These are phyloP conservation scores for Ametastegia equiseti DNA, from an alignment of 2,888 invertebrate genomes.

Conservation along the genomic window DNA sequence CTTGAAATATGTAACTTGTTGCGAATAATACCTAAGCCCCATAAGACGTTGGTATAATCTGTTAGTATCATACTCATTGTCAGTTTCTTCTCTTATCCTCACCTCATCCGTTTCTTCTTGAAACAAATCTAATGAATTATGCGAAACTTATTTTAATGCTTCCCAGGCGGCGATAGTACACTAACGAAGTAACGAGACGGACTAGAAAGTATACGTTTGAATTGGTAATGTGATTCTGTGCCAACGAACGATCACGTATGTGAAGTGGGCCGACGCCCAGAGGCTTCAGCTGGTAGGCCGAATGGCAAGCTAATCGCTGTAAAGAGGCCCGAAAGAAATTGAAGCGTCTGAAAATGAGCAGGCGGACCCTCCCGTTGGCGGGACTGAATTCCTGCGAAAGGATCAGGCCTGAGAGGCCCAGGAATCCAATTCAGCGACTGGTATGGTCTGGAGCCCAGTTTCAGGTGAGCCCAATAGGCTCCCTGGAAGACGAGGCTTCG, in stretches of 20 bases:
- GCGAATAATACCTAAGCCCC: not conserved
- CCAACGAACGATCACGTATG: slow-evolving; percentile 55
- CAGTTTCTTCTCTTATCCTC: not conserved
- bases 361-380: slow-evolving; percentile 57
- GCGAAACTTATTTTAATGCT: slow-evolving; percentile 40
- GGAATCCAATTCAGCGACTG: slow-evolving; percentile 70
- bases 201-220: slow-evolving; percentile 42
- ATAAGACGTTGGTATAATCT: not conserved
- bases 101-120: not conserved
- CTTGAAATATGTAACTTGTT: not conserved
- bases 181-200: slow-evolving; percentile 1
- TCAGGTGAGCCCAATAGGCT: slow-evolving; percentile 62
- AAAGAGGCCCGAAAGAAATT: slow-evolving; percentile 35
- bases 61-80: not conserved
- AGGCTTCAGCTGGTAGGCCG: slow-evolving; percentile 29
- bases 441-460: slow-evolving; percentile 69
- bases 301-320: slow-evolving; percentile 17
- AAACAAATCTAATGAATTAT: slow-evolving; percentile 13
- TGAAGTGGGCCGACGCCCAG: slow-evolving; percentile 53
- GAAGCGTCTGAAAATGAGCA: slow-evolving; percentile 62
- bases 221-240: slow-evolving; percentile 49
- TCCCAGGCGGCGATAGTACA: slow-evolving; percentile 39
- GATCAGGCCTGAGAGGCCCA: slow-evolving; percentile 70
- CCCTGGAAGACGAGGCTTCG: slow-evolving; percentile 66
- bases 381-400: slow-evolving; percentile 71